Base-by-base conservation (phyloP, 2,888 invertebrate species). In the Cephus spinipes region DNA sequence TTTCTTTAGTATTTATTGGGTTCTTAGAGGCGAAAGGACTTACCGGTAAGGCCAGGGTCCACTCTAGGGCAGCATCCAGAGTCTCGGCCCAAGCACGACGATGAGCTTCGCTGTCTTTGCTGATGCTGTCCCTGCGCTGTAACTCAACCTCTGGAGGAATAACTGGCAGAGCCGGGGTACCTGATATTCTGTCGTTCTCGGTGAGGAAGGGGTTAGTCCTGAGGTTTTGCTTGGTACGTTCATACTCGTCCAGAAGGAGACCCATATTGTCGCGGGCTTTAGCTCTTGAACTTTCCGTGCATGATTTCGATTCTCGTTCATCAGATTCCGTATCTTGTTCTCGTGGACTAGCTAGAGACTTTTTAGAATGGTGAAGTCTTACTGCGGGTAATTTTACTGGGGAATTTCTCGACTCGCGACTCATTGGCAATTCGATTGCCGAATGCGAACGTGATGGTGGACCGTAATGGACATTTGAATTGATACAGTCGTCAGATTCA, bases 21-120 rank as follows among this genome's bases (percentile, higher is more conserved):
- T 15, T 15, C 9, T 55, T 23, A 55, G 9, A 55, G 9, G 23
- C 55, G 9, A 55, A 23, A 9, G 23, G 55, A 84, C 85, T 87
- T 82, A 91, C 92, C 71, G 95, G 93, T 86, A 96, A 93, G 11
- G 94, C 94, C 34, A 95, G 92, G 15, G 95, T 93, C 84, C 98
- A 93, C 89, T 98, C 97, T 89, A 98, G 94, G 82, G 97, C 95
- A 33, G 97, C 96, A 89, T 96, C 95, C 85, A 98, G 93, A 85
- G 97, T 95, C 91, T 98, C 97, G 36, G 97, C 96, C 92, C 97
- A 95, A 32, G 97, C 96, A 78, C 95, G 94, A 81, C 96, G 94
- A 88, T 96, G 96, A 31, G 97, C 97, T 88, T 98, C 98, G 77
- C 96, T 95, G 90, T 98, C 98, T 94, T 96, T 97, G 82, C 95